Base-by-base conservation (phyloP, 2,797 vertebrate genomes). In the Ctenopoma kingsleyae region DNA sequence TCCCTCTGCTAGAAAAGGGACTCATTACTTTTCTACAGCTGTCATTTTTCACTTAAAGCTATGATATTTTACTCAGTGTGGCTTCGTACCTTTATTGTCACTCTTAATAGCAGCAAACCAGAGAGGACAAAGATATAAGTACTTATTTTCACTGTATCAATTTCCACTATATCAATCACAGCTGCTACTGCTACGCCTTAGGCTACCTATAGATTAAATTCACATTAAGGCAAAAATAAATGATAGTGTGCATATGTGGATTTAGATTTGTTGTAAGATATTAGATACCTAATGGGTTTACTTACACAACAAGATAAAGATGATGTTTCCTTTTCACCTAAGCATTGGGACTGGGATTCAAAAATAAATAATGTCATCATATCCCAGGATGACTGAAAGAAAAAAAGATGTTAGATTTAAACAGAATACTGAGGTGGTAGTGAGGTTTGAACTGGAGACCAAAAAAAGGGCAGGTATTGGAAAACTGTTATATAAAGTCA, bases 11-110 rank as follows among this genome's bases (percentile, higher is more conserved):
- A 25, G 35, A 61, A 71, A 62, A 54, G 36, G 47, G 8, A 51
- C 60, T 80, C 61, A 76, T 81, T 81, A 74, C 59, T 74, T 68
- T 52, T 68, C 54, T 36, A 54, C 58, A 74, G 38, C 62, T 74
- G 49, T 48, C 53, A 56, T 53, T 57, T 55, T 41, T 60, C 55
- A 56, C 59, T 35, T 50, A 57, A 58, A 67, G 73, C 54, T 48
- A 46, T 46, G 59, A 40, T 54, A 54, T 51, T 53, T 59, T 48
- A n/a, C 46, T 52, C 9, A 1, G 11, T 40, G 23, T 50, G 52
- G 17, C 43, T 51, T 44, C 54, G 44, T 51, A 61, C 46, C 41
- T 69, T 66, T 5, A 67, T 2, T 35, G 16, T 0, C 50, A 15
- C 22, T 47, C n/a, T 46, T 66, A 63, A 75, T 55, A 32, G 38